Evolutionary conservation across 37 sponge, comb jelly and placozoan species (phyloP).

Genomic region (Axinella damicornis): DNA sequence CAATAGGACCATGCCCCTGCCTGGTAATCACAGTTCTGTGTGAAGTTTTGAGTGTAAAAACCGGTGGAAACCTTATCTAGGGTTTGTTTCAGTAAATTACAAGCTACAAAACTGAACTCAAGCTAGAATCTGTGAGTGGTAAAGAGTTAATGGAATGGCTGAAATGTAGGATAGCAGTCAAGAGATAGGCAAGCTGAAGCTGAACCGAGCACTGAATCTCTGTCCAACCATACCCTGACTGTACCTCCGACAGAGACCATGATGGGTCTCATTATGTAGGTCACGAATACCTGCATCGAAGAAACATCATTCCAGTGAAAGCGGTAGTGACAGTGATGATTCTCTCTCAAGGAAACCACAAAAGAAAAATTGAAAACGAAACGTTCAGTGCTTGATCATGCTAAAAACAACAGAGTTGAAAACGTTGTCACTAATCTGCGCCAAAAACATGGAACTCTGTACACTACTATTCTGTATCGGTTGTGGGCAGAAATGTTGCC

Average conservation of each 20-base stretch:
- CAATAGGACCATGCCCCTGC: too few relatives aligned
- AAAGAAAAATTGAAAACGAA: background rate
- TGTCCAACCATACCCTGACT: background rate
- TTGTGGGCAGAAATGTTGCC: constrained; percentile 9
- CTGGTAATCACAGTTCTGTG: too few relatives aligned
- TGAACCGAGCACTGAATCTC: background rate
- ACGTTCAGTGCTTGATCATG: background rate
- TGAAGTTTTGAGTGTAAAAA: too few relatives aligned
- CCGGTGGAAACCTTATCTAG: too few relatives aligned
- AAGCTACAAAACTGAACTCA: too few relatives aligned
- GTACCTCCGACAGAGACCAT: too few relatives aligned
- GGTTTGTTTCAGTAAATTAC: too few relatives aligned
- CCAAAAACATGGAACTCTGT: background rate
- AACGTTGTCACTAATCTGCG: background rate
- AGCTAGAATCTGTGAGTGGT: too few relatives aligned
- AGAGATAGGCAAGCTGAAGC: too few relatives aligned
- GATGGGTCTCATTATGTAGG: background rate
- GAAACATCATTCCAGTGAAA: background rate
- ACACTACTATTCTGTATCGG: background rate
- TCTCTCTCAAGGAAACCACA: too few relatives aligned
- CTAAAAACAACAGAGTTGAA: background rate
- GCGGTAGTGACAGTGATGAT: background rate
- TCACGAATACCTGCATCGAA: background rate
- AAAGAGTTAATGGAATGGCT: too few relatives aligned
- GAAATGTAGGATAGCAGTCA: too few relatives aligned